These are phyloP conservation scores for Bostrychus sinensis DNA, from an alignment of 2,113 vertebrate genomes.

Conservation along the genomic window DNA sequence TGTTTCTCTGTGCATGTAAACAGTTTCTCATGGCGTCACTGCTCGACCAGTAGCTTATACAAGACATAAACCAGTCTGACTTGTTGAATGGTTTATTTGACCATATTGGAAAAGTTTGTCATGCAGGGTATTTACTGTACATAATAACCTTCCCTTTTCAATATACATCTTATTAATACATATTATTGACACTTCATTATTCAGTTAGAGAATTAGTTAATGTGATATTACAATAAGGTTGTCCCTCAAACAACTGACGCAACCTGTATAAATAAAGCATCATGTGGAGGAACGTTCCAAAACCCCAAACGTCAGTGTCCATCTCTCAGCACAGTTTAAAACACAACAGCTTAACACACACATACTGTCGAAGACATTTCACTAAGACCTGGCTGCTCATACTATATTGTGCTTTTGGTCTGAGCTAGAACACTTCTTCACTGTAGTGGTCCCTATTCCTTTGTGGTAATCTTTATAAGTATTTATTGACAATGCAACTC, in stretches of 20 bases:
- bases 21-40: background rate
- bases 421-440: background rate
- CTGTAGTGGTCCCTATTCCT: background rate
- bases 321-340: constrained; percentile 61
- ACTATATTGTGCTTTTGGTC: constrained; percentile 41
- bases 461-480: background rate
- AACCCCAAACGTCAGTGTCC: constrained; percentile 42
- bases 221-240: constrained; percentile 59
- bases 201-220: constrained; percentile 69
- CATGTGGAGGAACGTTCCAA: too few species aligned
- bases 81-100: constrained; percentile 1
- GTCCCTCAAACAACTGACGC: constrained; percentile 54
- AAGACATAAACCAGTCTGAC: too few species aligned
- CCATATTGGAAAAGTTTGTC: constrained; percentile 35
- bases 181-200: constrained; percentile 59
- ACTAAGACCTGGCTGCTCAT: constrained; percentile 44
- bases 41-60: too few species aligned
- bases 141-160: constrained; percentile 40
- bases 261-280: constrained; percentile 39
- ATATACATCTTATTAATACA: constrained; percentile 67
- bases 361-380: constrained; percentile 66
- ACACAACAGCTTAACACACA: constrained; percentile 30
- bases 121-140: constrained; percentile 67
- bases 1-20: constrained; percentile 17
- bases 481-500: background rate